phyloP scores from a whole-genome alignment of 2,888 invertebrate genomes.

The Tortrix viridana region DNA sequence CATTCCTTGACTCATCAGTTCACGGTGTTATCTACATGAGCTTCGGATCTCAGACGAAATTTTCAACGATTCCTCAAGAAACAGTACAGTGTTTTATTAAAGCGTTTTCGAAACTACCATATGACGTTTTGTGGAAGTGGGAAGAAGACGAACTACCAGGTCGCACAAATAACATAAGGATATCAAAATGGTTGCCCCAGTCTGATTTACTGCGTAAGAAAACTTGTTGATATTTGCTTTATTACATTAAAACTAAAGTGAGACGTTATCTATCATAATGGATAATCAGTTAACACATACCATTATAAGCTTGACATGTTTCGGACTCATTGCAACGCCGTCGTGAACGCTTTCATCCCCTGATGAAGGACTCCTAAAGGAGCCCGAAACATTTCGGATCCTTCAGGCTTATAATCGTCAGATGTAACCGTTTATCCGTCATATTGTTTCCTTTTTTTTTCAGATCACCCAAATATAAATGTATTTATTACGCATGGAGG shows the following conservation, averaged over 20 bases:
- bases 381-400: too few relatives aligned
- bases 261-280: too few relatives aligned
- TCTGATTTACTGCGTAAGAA: slow-evolving; percentile 58
- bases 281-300: too few relatives aligned
- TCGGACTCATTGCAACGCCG: too few relatives aligned
- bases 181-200: slow-evolving; percentile 64
- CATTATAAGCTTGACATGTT: too few relatives aligned
- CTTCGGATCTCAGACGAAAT: slow-evolving; percentile 57
- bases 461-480: slow-evolving; percentile 72
- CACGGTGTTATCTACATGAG: slow-evolving; percentile 62
- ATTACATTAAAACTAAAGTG: too few relatives aligned
- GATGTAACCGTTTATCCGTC: too few relatives aligned
- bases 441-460: background rate
- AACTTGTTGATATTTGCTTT: too few relatives aligned
- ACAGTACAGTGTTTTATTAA: slow-evolving; percentile 47
- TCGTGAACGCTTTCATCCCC: too few relatives aligned
- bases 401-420: too few relatives aligned
- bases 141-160: slow-evolving; percentile 51
- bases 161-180: slow-evolving; percentile 54
- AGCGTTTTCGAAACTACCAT: slow-evolving; percentile 58
- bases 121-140: slow-evolving; percentile 64
- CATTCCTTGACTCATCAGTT: slow-evolving; percentile 52
- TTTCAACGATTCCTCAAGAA: slow-evolving; percentile 47
- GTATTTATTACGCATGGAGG: slow-evolving; percentile 76
- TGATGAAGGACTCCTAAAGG: too few relatives aligned